Base-by-base conservation (phyloP, 1,140 invertebrate genomes). In the Drosophila sechellia region DNA sequence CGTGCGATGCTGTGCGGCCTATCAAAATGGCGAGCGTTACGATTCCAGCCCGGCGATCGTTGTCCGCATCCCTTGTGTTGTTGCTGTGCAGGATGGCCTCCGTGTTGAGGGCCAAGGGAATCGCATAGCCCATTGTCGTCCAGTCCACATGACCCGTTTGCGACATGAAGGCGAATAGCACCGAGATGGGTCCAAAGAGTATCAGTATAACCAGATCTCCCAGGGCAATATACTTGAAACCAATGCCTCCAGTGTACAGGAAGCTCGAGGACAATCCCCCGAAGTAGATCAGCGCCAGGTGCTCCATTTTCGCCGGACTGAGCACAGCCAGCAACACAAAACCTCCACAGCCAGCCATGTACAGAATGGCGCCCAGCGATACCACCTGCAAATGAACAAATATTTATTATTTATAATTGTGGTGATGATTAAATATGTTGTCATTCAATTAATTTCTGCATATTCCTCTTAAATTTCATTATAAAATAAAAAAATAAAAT, bases 231-330 rank as follows among this genome's bases (percentile, higher is more conserved):
- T 98, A 98, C 92, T 98, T 98, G 37, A 98, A 94, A 50, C 97
- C 98, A 81, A 97, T 96, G n/a, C 98, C 97, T 46, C 97, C 97
- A 1, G 97, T 98, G 74, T 97, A 97, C 4, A 99, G 93, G 93
- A 98, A 98, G 58, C 97, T 98, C n/a, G 97, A 97, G n/a, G 97
- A 98, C 43, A 99, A 91, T 0, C 98, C 98, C 56, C 98, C 97
- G 93, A 99, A 99, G 91, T 98, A 99, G 1, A 98, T 96, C 8
- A 99, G 93, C 3, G 98, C 98, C 68, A 99, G 93, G 92, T 98
- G 97, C 92, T 98, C 97, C 96, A 98, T 97, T 92, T 96, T 96
- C 0, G 97, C 97, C 6, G 97, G 96, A 43, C 97, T 98, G 57
- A 98, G 93, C 13, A 94, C 93, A 1, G 96, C 95, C 53, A 98